Evolutionary conservation across 2,797 vertebrate species (phyloP).

Genomic region (Phrynocephalus vlangalii): DNA sequence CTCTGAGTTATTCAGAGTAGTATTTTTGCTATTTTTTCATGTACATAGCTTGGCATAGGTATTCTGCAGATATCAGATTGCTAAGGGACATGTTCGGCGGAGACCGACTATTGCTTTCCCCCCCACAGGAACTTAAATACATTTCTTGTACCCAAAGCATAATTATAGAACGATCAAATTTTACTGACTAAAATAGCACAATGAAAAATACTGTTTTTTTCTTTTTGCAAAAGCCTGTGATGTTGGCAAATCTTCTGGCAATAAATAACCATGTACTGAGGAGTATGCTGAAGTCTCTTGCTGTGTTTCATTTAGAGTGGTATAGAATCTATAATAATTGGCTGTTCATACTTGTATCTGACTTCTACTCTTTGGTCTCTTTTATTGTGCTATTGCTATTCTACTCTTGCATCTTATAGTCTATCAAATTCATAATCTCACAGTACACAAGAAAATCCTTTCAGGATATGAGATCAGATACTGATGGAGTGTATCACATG

Average conservation of each 20-base stretch:
- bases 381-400: constrained; percentile 35
- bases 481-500: constrained; percentile 20
- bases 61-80: not conserved
- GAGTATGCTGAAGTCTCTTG: constrained; percentile 41
- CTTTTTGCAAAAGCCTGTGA: not conserved
- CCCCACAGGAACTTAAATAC: not conserved
- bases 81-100: not conserved
- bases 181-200: not conserved
- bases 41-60: not conserved
- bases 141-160: not conserved
- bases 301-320: constrained; percentile 53
- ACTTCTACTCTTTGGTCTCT: constrained; percentile 20
- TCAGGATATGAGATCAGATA: constrained; percentile 14
- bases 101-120: constrained; percentile 4
- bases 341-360: constrained; percentile 31
- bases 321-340: constrained; percentile 40
- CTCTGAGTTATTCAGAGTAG: too few species aligned
- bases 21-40: not conserved
- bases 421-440: constrained; percentile 29
- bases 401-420: constrained; percentile 7
- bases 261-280: constrained; percentile 14
- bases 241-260: constrained; percentile 33
- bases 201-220: not conserved
- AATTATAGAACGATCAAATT: constrained; percentile 16
- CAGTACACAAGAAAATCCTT: constrained; percentile 20